Evolutionary conservation across 2,888 invertebrate species (phyloP).

Genomic region (Brachyptera putata): DNA sequence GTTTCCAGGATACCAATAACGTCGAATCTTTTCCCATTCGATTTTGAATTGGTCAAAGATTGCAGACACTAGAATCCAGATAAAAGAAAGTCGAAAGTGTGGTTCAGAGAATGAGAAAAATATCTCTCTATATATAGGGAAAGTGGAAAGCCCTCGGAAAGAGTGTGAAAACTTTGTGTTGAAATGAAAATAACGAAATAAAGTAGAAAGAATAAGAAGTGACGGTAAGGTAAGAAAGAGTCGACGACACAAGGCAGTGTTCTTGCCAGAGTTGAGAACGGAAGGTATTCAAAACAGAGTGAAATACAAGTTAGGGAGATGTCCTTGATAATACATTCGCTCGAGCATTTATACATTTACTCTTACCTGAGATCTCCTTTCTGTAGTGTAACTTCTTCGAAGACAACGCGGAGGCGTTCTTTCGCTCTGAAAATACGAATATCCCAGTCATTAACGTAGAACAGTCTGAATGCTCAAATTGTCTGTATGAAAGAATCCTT

Average conservation of each 20-base stretch:
- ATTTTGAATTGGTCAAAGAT: conserved; percentile 18
- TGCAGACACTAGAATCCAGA: conserved; percentile 20
- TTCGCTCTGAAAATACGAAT: conserved; percentile 54
- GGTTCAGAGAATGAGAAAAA: conserved; percentile 12
- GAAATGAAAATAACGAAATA: conserved; percentile 3
- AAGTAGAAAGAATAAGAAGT: neutral
- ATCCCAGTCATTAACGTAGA: too few relatives aligned
- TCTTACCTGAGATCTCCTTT: conserved; percentile 71
- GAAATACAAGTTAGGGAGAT: too few relatives aligned
- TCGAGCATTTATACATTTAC: neutral
- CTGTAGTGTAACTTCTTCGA: conserved; percentile 74
- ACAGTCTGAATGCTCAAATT: too few relatives aligned
- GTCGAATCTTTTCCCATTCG: conserved; percentile 15
- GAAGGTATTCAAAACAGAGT: neutral
- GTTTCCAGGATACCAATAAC: conserved; percentile 14
- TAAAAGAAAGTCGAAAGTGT: conserved; percentile 15
- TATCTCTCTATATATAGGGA: conserved; percentile 2
- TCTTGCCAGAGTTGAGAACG: too few relatives aligned
- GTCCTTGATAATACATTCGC: too few relatives aligned
- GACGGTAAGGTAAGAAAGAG: too few relatives aligned
- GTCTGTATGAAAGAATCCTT: too few relatives aligned
- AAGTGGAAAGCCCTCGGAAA: neutral
- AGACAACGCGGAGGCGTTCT: conserved; percentile 74
- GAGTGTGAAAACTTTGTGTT: conserved; percentile 3
- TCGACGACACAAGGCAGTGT: too few relatives aligned